Evolutionary conservation across 2,888 invertebrate species (phyloP).

Genomic region (Melipona bicolor): DNA sequence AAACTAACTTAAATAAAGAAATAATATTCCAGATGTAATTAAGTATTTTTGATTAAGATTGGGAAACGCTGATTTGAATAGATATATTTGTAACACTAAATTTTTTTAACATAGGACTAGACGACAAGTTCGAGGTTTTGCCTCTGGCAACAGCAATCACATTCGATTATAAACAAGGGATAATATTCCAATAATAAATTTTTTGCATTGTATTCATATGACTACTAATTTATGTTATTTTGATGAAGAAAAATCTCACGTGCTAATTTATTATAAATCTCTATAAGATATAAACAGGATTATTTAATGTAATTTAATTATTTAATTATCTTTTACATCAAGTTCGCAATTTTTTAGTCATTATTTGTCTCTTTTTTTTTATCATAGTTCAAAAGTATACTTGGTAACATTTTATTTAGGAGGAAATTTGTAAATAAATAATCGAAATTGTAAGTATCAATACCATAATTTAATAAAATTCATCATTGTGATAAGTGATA

Average conservation of each 20-base stretch:
- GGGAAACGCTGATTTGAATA: slow-evolving; percentile 45
- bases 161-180: slow-evolving; percentile 80
- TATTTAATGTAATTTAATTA: slow-evolving; percentile 43
- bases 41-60: slow-evolving; percentile 32
- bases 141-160: slow-evolving; percentile 83
- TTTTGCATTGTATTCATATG: slow-evolving; percentile 23
- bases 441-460: slow-evolving; percentile 30
- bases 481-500: slow-evolving; percentile 30
- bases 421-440: slow-evolving; percentile 66
- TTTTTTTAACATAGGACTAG: slow-evolving; percentile 81
- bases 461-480: slow-evolving; percentile 27
- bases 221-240: slow-evolving; percentile 24
- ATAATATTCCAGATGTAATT: not conserved
- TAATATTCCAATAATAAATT: slow-evolving; percentile 55
- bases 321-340: slow-evolving; percentile 1
- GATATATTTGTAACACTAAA: slow-evolving; percentile 63
- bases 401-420: slow-evolving; percentile 25
- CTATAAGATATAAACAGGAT: slow-evolving; percentile 1
- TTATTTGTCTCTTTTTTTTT: slow-evolving; percentile 15
- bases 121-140: slow-evolving; percentile 81
- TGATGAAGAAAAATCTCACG: slow-evolving; percentile 9
- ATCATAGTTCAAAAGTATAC: slow-evolving; percentile 26
- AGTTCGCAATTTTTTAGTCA: slow-evolving; percentile 3
- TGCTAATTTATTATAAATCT: slow-evolving; percentile 48
- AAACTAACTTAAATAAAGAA: not conserved